Conservation (phyloP, 2,113 vertebrate species). For the Cebidichthys violaceus region DNA sequence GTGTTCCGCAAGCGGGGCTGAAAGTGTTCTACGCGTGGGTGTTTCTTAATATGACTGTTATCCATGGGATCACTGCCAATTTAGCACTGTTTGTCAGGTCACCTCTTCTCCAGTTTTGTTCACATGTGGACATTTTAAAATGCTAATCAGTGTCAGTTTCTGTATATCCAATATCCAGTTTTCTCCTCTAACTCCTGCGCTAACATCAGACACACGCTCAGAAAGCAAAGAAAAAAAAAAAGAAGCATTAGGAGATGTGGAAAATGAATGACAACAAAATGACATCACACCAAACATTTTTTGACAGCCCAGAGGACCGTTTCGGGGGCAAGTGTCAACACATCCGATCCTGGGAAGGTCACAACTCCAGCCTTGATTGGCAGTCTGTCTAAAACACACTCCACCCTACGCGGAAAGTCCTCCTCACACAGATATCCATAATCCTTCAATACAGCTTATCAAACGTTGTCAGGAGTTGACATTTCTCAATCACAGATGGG, state of each 20-base stretch:
- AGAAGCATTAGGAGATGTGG: conserved; percentile 34
- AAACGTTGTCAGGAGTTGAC: conserved; percentile 34
- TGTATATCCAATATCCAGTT: conserved; percentile 14
- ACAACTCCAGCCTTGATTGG: conserved; percentile 41
- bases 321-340: conserved; percentile 28
- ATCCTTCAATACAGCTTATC: conserved; percentile 38
- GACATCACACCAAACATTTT: conserved; percentile 66
- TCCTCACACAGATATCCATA: conserved; percentile 45
- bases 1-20: not conserved
- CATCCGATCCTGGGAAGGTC: conserved; percentile 46
- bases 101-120: conserved; percentile 8
- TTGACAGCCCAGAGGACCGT: conserved; percentile 49
- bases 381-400: conserved; percentile 45
- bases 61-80: not conserved
- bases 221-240: conserved; percentile 22
- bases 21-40: conserved; percentile 5
- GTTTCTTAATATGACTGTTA: conserved; percentile 22
- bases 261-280: conserved; percentile 66
- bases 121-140: conserved; percentile 31
- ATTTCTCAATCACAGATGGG: conserved; percentile 38
- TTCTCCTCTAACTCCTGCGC: conserved; percentile 23
- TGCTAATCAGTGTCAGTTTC: conserved; percentile 20
- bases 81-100: not conserved
- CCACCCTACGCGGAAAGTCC: conserved; percentile 4
- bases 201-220: conserved; percentile 42